Evolutionary conservation across 2,888 invertebrate genomes (phyloP).

Genomic region (Amblyjoppa fuscipennis): DNA sequence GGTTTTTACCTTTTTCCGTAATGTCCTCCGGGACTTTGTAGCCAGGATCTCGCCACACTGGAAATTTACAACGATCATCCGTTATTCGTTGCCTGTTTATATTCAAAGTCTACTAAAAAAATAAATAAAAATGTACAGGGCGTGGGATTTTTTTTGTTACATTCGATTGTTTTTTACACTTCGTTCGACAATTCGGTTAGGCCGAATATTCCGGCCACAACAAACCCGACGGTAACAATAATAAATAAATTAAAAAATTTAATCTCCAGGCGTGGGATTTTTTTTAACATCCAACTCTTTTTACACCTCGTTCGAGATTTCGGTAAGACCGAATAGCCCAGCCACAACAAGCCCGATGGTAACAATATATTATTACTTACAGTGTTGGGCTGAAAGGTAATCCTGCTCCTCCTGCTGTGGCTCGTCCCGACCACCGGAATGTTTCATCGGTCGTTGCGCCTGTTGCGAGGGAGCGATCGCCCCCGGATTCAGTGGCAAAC

Average conservation of each 20-base stretch:
- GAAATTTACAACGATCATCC: conserved; percentile 74
- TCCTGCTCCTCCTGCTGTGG: conserved; percentile 87
- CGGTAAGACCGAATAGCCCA: neutral
- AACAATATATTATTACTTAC: conserved; percentile 82
- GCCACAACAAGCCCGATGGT: neutral
- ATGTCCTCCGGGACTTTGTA: conserved; percentile 90
- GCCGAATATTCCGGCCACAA: neutral
- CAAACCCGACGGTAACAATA: neutral
- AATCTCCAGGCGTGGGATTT: too few relatives aligned
- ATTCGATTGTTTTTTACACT: neutral
- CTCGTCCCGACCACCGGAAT: conserved; percentile 81
- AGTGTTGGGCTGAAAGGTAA: conserved; percentile 88
- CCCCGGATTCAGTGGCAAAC: conserved; percentile 78
- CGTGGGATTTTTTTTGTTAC: too few relatives aligned
- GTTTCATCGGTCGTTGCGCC: conserved; percentile 83
- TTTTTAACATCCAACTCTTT: too few relatives aligned
- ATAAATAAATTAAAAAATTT: too few relatives aligned
- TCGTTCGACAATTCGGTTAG: neutral
- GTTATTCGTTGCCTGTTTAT: conserved; percentile 26
- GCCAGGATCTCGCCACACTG: conserved; percentile 88
- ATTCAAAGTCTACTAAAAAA: neutral
- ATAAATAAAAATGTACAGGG: neutral
- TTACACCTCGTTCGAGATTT: neutral
- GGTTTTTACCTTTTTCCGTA: conserved; percentile 87
- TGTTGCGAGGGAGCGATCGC: conserved; percentile 83